These are phyloP conservation scores for Eupithecia tripunctaria DNA, from an alignment of 2,888 invertebrate species.

Conservation along the genomic window DNA sequence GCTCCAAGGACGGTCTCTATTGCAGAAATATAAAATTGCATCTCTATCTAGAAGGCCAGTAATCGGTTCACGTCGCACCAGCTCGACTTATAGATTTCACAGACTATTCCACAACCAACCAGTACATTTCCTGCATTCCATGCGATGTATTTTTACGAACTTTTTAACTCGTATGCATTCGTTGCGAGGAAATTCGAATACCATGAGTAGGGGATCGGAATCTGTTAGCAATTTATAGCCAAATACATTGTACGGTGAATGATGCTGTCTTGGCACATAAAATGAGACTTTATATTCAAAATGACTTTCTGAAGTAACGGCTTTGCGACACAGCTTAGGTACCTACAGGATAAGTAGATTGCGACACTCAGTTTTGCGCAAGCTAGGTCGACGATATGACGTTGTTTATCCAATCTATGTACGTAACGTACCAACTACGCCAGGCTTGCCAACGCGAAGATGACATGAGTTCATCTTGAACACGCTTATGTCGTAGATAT, in stretches of 20 bases:
- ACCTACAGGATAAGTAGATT: not conserved
- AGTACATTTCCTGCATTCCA: slow-evolving; percentile 1
- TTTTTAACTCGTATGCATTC: slow-evolving; percentile 14
- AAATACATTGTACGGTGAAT: slow-evolving; percentile 11
- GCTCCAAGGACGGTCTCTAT: slow-evolving; percentile 1
- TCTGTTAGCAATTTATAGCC: slow-evolving; percentile 16
- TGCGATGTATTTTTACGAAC: slow-evolving; percentile 14
- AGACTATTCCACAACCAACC: slow-evolving; percentile 7
- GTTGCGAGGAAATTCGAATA: not conserved
- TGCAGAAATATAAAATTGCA: slow-evolving; percentile 14
- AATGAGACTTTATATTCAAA: slow-evolving; percentile 12
- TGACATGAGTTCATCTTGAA: not conserved
- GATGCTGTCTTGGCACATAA: slow-evolving; percentile 15
- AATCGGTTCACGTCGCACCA: slow-evolving; percentile 21
- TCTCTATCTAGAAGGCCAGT: slow-evolving; percentile 16
- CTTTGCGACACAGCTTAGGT: not conserved
- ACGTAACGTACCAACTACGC: not conserved
- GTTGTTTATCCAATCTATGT: not conserved
- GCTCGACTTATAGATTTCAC: slow-evolving; percentile 19
- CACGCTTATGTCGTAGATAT: not conserved
- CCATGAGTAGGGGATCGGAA: not conserved
- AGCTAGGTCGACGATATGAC: not conserved
- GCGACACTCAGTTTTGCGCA: not conserved
- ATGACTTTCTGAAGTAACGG: slow-evolving; percentile 6
- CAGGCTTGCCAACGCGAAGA: not conserved